phyloP scores from a whole-genome alignment of 64 coral and sea anemone genomes.

The Pocillopora verrucosa region DNA sequence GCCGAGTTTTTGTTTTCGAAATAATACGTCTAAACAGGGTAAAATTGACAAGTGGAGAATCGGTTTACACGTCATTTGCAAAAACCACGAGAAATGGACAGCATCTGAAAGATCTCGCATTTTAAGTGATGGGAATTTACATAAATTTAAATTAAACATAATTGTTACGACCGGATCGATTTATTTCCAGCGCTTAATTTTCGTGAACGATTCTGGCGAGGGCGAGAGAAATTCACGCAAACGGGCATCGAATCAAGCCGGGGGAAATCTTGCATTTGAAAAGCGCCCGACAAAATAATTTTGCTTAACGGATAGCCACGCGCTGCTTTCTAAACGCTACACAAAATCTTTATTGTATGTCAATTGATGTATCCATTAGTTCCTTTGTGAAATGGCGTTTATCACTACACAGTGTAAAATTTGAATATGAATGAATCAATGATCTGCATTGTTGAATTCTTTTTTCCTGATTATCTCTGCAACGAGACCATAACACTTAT shows the following conservation, averaged over 20 bases:
- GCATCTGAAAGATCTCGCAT: conserved; percentile 72
- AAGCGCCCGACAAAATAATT: conserved; percentile 25
- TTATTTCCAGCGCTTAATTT: conserved; percentile 66
- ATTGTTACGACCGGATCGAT: conserved; percentile 72
- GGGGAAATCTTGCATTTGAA: neutral
- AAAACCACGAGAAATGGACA: conserved; percentile 74
- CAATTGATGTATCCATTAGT: conserved; percentile 93
- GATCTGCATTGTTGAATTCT: conserved; percentile 93
- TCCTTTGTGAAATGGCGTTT: conserved; percentile 77
- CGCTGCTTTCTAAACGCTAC: conserved; percentile 67
- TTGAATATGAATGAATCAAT: conserved; percentile 96
- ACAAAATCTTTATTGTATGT: conserved; percentile 87
- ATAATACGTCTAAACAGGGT: conserved; percentile 68
- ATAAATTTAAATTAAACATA: conserved; percentile 92
- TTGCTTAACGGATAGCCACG: conserved; percentile 51
- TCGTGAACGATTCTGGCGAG: conserved; percentile 43
- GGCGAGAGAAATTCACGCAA: neutral
- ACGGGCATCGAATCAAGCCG: neutral
- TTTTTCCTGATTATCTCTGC: conserved; percentile 76
- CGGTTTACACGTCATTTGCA: conserved; percentile 73
- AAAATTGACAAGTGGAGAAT: conserved; percentile 70
- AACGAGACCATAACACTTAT: conserved; percentile 46
- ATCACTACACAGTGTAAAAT: conserved; percentile 70
- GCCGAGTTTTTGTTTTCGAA: conserved; percentile 65
- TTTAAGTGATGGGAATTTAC: conserved; percentile 83